A percentile compares a stretch with the other conserved stretches of the same genome.
phyloP scores from a whole-genome alignment of 2,888 invertebrate species.

The Polymixis lichenea region DNA sequence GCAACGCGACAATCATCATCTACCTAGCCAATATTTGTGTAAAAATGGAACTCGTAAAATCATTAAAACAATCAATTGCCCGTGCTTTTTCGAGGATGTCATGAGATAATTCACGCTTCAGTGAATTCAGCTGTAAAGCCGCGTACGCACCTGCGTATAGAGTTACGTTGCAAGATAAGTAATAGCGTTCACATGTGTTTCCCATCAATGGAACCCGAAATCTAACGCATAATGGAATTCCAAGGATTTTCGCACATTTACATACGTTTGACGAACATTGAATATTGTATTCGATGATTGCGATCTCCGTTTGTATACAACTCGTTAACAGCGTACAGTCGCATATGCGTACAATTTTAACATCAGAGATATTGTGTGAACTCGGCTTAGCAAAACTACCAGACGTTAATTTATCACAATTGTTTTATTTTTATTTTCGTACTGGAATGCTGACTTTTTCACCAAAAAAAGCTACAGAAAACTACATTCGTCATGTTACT shows the following conservation, averaged over 20 bases:
- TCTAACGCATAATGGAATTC: slow-evolving; percentile 1
- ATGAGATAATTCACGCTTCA: slow-evolving; percentile 36
- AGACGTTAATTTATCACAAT: slow-evolving; percentile 13
- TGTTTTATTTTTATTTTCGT: neutral
- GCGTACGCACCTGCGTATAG: neutral
- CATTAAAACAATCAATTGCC: slow-evolving; percentile 33
- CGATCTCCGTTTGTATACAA: slow-evolving; percentile 24
- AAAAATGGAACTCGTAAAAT: slow-evolving; percentile 12
- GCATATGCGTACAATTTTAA: neutral
- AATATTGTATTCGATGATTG: neutral
- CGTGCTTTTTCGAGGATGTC: slow-evolving; percentile 29
- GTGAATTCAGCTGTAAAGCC: slow-evolving; percentile 8
- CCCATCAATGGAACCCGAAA: neutral
- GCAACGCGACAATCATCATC: no score
- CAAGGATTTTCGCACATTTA: slow-evolving; percentile 19
- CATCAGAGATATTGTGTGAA: neutral
- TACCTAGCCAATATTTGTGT: slow-evolving; percentile 37
- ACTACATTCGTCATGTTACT: slow-evolving; percentile 8
- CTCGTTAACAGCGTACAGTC: neutral
- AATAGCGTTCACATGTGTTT: neutral
- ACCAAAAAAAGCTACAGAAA: neutral
- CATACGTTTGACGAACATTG: slow-evolving; percentile 23
- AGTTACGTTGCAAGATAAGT: slow-evolving; percentile 8
- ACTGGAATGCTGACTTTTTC: neutral
- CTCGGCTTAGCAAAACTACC: neutral